Evolutionary conservation across 2,888 invertebrate genomes (phyloP).

Genomic region (Erannis defoliaria): DNA sequence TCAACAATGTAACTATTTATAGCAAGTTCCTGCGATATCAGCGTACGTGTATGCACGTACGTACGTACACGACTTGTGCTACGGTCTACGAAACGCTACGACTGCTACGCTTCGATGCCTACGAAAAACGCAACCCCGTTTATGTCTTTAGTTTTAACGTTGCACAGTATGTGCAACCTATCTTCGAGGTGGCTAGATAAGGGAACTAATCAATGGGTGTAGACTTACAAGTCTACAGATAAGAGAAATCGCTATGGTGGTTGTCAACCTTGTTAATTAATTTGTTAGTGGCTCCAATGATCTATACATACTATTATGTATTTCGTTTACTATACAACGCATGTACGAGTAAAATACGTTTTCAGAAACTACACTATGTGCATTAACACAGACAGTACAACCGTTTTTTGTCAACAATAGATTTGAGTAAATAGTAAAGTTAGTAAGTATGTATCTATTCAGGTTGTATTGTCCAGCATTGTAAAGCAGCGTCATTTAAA

Average conservation of each 20-base stretch:
- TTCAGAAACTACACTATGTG: constrained; percentile 8
- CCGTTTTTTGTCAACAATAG: constrained; percentile 15
- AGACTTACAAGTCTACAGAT: no score
- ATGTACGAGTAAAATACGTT: not conserved
- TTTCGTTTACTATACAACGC: no score
- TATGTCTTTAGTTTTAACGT: constrained; percentile 23
- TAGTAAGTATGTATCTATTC: constrained; percentile 10
- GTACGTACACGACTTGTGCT: constrained; percentile 1
- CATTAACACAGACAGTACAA: not conserved
- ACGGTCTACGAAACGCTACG: constrained; percentile 18
- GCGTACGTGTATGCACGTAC: not conserved
- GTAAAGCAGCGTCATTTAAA: constrained; percentile 41
- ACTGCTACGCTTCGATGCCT: constrained; percentile 9
- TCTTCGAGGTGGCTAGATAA: no score
- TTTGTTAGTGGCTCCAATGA: not conserved
- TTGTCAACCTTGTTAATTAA: no score
- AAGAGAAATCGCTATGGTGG: no score
- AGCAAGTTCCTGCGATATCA: not conserved
- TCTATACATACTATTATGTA: no score
- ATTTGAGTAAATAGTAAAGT: constrained; percentile 21
- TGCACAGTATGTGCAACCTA: not conserved
- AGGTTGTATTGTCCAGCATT: constrained; percentile 40
- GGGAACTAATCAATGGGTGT: no score
- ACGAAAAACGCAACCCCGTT: constrained; percentile 24
- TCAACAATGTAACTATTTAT: not conserved